A percentile compares a stretch with the other conserved stretches of the same genome.
Conservation (phyloP, 1,140 invertebrate species). For the Pseudobourletiella spinata region DNA sequence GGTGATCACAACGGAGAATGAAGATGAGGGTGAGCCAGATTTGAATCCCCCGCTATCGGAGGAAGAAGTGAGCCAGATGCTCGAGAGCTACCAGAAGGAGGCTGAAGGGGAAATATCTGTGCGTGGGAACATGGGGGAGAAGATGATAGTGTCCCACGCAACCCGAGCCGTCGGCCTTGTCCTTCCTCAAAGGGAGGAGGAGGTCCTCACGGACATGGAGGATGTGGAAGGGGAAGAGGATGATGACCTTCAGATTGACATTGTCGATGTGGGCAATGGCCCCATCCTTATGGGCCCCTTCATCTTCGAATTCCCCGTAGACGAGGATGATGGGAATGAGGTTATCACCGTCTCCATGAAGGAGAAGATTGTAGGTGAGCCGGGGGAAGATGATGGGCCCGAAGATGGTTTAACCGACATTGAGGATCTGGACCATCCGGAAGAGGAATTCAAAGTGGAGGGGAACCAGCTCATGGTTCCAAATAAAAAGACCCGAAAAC, state of each 20-base stretch:
- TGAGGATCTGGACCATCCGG: slow-evolving; percentile 44
- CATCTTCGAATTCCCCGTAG: slow-evolving; percentile 16
- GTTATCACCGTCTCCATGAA: slow-evolving; percentile 3
- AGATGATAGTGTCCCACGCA: slow-evolving; percentile 24
- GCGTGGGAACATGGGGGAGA: slow-evolving; percentile 30
- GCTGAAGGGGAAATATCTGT: slow-evolving; percentile 31
- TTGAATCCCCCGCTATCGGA: slow-evolving; percentile 24
- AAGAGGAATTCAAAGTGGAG: slow-evolving; percentile 30
- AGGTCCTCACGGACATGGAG: slow-evolving; percentile 31
- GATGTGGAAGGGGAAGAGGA: slow-evolving; percentile 19
- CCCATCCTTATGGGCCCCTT: slow-evolving; percentile 22
- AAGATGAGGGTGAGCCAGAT: slow-evolving; percentile 33
- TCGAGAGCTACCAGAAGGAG: slow-evolving; percentile 12
- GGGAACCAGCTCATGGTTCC: background rate
- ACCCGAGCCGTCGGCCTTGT: background rate
- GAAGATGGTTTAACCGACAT: slow-evolving; percentile 44
- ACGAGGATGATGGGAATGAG: slow-evolving; percentile 15
- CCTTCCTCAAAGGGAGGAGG: background rate
- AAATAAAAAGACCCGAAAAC: background rate
- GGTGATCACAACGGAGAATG: slow-evolving; percentile 36
- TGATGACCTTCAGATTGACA: slow-evolving; percentile 28
- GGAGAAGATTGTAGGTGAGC: background rate
- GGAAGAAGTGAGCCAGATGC: slow-evolving; percentile 28
- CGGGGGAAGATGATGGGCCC: background rate
- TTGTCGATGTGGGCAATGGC: slow-evolving; percentile 26